phyloP scores from a whole-genome alignment of 2,888 invertebrate species.

The Phortica magna region DNA sequence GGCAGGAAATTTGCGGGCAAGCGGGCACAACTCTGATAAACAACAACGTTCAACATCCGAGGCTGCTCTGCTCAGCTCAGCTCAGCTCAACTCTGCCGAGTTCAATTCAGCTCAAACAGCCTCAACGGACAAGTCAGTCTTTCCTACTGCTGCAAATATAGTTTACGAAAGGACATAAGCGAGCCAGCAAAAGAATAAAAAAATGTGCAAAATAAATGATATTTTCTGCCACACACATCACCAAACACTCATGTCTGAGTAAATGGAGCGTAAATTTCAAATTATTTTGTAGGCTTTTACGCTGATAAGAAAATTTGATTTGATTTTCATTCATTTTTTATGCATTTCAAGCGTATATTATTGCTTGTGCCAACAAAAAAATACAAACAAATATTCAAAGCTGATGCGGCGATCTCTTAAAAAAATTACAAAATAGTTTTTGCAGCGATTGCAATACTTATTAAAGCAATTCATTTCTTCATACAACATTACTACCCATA shows the following conservation, averaged over 20 bases:
- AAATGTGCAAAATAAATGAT: conserved; percentile 55
- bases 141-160: conserved; percentile 20
- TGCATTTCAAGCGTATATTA: conserved; percentile 37
- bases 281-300: conserved; percentile 62
- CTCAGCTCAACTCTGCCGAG: background rate
- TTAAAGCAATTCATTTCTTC: no score
- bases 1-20: conserved; percentile 62
- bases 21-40: background rate
- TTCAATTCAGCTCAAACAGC: background rate
- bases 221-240: conserved; percentile 51
- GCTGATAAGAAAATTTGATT: conserved; percentile 58
- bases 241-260: conserved; percentile 31
- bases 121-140: conserved; percentile 18
- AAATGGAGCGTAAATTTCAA: conserved; percentile 66
- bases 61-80: background rate
- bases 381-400: background rate
- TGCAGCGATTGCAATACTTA: no score
- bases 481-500: no score
- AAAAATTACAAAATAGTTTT: no score
- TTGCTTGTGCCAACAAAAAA: conserved; percentile 5
- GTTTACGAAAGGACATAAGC: conserved; percentile 19
- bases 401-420: no score
- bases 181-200: conserved; percentile 4
- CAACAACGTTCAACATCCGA: background rate
- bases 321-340: conserved; percentile 40